Conservation (phyloP, 2,797 vertebrate species). For the Danio albolineatus region DNA sequence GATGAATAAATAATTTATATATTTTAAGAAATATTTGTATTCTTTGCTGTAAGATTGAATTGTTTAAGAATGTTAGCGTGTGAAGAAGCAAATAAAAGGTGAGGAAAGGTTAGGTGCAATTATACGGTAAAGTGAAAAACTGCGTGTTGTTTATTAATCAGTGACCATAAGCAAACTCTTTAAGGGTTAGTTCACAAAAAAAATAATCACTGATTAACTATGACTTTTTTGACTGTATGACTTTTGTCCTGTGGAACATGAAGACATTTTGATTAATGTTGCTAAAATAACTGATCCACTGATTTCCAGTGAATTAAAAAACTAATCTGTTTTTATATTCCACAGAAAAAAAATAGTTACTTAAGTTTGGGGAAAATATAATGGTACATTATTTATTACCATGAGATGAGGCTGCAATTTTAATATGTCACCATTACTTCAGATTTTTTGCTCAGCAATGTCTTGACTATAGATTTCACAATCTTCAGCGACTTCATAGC, state of each 20-base stretch:
- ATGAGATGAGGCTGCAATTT: not conserved
- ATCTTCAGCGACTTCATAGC: not conserved
- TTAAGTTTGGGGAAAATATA: not conserved
- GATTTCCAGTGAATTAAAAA: not conserved
- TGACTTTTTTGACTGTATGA: not conserved
- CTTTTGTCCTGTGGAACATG: not conserved
- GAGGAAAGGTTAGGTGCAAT: not conserved
- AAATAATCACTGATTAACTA: not conserved
- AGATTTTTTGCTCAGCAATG: not conserved
- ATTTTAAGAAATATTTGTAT: constrained; percentile 7
- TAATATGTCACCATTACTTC: not conserved
- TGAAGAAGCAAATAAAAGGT: not conserved
- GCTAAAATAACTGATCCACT: not conserved
- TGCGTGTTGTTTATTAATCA: not conserved
- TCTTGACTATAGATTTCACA: not conserved
- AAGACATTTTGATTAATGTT: not conserved
- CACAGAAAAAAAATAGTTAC: not conserved
- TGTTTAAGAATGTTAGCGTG: not conserved
- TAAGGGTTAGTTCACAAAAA: not conserved
- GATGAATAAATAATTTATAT: not conserved
- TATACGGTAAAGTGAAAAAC: not conserved
- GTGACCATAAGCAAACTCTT: not conserved
- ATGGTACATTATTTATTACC: not conserved
- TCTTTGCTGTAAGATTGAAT: not conserved
- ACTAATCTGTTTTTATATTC: not conserved